A percentile compares a stretch with the other conserved stretches of the same genome.
phyloP scores from a whole-genome alignment of 2,797 vertebrate species.

The Oophaga sylvatica region DNA sequence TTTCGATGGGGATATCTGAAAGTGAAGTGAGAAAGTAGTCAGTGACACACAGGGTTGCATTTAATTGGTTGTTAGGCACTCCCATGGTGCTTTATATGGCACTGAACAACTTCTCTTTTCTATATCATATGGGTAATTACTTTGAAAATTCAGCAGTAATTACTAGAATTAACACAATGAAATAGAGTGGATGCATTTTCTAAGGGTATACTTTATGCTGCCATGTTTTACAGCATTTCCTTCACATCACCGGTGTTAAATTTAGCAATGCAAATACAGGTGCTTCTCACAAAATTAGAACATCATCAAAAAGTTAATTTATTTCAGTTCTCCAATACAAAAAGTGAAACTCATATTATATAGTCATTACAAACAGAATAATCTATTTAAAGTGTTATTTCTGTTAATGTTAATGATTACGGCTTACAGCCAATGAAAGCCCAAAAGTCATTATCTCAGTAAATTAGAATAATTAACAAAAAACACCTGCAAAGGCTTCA shows the following conservation, averaged over 20 bases:
- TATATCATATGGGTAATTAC: neutral
- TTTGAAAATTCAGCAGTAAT: neutral
- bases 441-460: too few species aligned
- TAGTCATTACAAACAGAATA: too few species aligned
- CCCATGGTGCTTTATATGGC: neutral
- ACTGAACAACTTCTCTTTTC: neutral
- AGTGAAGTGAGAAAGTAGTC: neutral
- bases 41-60: neutral
- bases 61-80: neutral
- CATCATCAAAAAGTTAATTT: too few species aligned
- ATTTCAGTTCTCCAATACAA: too few species aligned
- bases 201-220: neutral
- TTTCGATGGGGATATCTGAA: neutral
- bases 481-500: too few species aligned
- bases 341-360: too few species aligned
- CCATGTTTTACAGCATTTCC: neutral
- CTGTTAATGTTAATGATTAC: too few species aligned
- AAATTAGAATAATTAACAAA: too few species aligned
- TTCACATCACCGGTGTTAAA: neutral
- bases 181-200: neutral
- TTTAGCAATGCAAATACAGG: neutral
- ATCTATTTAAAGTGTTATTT: too few species aligned
- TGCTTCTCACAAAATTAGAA: too few species aligned
- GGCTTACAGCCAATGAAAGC: too few species aligned
- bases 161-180: neutral